Evolutionary conservation across 2,113 vertebrate species (phyloP), one percentile per base, ranked within the genome.

Genomic region (Neotoma lepida): DNA sequence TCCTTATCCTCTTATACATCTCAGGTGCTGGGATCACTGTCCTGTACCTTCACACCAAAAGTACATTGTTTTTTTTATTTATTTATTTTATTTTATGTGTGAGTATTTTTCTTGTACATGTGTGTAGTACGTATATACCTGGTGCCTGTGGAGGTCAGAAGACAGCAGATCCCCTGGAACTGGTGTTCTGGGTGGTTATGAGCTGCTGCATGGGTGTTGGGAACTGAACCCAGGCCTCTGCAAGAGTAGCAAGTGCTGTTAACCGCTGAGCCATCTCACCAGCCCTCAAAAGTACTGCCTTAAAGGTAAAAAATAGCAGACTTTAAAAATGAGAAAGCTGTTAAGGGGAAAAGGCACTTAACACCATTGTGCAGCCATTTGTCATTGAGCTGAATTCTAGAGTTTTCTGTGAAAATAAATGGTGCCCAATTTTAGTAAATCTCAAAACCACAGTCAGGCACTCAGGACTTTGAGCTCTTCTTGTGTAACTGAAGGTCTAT

Each of bases 331-430:
- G 33, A 76, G 9, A 82, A 93, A 46, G 81, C 44, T 86, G 8
- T 61, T 84, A 41, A 76, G 56, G 64, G 66, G 77, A 33, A 74
- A 70, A 63, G 58, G 77, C 26, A 26, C 68, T 22, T 35, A 70
- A 9, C 13, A 90, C 12, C 41, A 41, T n/a, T 14, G 0, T 64
- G 12, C 33, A 85, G 14, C 10, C 64, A 80, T 68, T 54, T 88
- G 58, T 49, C 81, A 49, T 39, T 96, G 56, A 96, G 24, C 49
- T n/a, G 30, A 88, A 82, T 94, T 68, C n/a, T 87, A 91, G 61
- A 80, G 56, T 80, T 91, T 91, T 13, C 64, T 35, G 66, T 90
- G 73, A 90, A 95, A 93, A 85, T 68, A 81, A 46, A 10, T 68
- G 85, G 39, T 35, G 66, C 9, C 13, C 28, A 90, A 54, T 86